Percentiles rank a stretch among this genome's conserved stretches.
Evolutionary conservation across 2,797 vertebrate genomes (phyloP).

Genomic region (Dendrocincla fuliginosa): DNA sequence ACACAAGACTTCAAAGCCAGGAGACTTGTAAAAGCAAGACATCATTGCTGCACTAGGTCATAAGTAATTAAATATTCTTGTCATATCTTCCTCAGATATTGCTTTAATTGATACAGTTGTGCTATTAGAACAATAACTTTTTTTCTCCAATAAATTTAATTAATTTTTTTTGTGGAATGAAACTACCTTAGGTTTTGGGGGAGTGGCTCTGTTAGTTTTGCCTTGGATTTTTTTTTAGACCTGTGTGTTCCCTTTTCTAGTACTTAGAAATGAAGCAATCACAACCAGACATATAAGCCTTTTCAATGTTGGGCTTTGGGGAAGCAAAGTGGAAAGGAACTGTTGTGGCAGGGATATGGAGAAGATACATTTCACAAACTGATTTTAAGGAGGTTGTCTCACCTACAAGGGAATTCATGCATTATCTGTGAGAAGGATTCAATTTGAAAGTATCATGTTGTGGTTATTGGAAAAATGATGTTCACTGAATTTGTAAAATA

Average conservation of each 20-base stretch:
- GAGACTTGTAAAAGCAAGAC: not conserved
- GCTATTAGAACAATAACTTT: not conserved
- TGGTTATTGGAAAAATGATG: not conserved
- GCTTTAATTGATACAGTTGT: not conserved
- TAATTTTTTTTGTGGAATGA: not conserved
- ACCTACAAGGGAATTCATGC: not conserved
- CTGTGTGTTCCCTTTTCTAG: not conserved
- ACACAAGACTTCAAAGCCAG: not conserved
- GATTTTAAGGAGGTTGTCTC: not conserved
- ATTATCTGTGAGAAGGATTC: not conserved
- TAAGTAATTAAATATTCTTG: not conserved
- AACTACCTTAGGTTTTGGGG: not conserved
- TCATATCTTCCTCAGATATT: not conserved
- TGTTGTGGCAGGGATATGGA: not conserved
- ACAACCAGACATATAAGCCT: not conserved
- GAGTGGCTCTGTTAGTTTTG: not conserved
- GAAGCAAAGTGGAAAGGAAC: not conserved
- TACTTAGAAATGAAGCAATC: not conserved
- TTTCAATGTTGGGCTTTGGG: not conserved
- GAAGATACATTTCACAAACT: not conserved
- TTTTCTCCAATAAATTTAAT: not conserved
- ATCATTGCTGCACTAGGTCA: not conserved
- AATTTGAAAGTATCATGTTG: not conserved
- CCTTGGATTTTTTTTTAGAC: not conserved
- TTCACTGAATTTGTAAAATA: not conserved